Evolutionary conservation across 2,888 invertebrate species (phyloP), one percentile per base, ranked within the genome.

Genomic region (Synergus gifuensis): DNA sequence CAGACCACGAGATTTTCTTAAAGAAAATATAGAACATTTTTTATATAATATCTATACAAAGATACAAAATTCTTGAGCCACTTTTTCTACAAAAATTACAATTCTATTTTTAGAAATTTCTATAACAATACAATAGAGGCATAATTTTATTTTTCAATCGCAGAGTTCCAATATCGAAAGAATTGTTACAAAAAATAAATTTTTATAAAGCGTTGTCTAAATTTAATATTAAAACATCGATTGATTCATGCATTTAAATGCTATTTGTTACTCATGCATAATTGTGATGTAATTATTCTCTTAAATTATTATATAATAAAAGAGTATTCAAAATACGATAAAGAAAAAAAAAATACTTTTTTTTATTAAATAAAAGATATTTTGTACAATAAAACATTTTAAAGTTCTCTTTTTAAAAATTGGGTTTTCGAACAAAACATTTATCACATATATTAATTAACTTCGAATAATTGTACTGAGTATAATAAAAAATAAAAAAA

Each of bases 41-140:
- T 67, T 40, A 44, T 67, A 18, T 46, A 40, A 67, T 46, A 14
- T 67, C 42, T 18, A 67, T 40, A 44, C 42, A 67, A 67, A 67
- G 42, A 46, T 44, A 67, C 18, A 67, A 67, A 67, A n/a, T 67
- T 67, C 16, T 67, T 36, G 2, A 9, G 18, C 2, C 54, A 58
- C 54, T 9, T 58, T 58, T 58, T 58, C 18, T 58, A 58, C 1
- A 58, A 58, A 2, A 58, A 58, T 18, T 58, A 9, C 11, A 7
- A 58, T 18, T 58, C 9, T 58, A 58, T 54, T 2, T 8, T 54
- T 54, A 8, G 54, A 54, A 54, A 9, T 54, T n/a, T 54, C n/a
- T n/a, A 2, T 54, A 28, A 28, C 28, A 28, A 28, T 28, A 28
- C 3, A 28, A 8, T 8, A 8, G 0, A 46, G 12, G 2, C 46